Evolutionary conservation across 2,113 vertebrate genomes (phyloP), one percentile per base, ranked within the genome.

Genomic region (Calidris pygmaea): DNA sequence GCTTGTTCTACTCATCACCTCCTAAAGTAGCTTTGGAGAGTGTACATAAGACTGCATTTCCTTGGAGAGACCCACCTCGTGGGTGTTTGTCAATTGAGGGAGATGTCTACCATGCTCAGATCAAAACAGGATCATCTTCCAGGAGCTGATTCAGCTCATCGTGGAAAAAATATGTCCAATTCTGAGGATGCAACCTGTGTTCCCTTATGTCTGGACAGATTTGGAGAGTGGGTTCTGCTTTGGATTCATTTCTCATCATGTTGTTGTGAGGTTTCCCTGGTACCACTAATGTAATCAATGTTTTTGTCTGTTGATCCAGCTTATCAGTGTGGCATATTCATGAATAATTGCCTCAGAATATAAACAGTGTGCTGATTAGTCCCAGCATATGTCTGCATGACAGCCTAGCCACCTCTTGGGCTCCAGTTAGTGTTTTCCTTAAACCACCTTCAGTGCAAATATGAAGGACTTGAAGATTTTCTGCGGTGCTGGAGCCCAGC

Each of bases 291-390:
- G n/a, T 62, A 86, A 93, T 91, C 66, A 65, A 65, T 72, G 74
- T 18, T 48, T 92, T 43, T 85, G 59, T 65, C 76, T 89, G 65
- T 89, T 92, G 67, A 65, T 55, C 47, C 27, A 88, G 60, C 59
- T 94, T 82, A 85, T 67, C 65, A 63, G 7, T 37, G 37, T 20
- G 67, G 18, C 63, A 71, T 34, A 41, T 50, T 84, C 43, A 56
- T 55, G 75, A 87, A 77, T 86, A 87, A 86, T 53, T 29, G 17
- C 81, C 70, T n/a, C 45, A 55, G 53, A 67, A 53, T 92, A 89
- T 66, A 73, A 94, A 93, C 58, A 90, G 24, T 3, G 52, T 83
- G 67, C 63, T 93, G 86, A 91, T 87, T 68, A 82, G 26, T 41
- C 14, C 11, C 43, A 74, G 75, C 16, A 14, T 11, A 47, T 47